These are phyloP conservation scores for Antennarius striatus DNA, from an alignment of 2,113 vertebrate genomes.

Conservation along the genomic window DNA sequence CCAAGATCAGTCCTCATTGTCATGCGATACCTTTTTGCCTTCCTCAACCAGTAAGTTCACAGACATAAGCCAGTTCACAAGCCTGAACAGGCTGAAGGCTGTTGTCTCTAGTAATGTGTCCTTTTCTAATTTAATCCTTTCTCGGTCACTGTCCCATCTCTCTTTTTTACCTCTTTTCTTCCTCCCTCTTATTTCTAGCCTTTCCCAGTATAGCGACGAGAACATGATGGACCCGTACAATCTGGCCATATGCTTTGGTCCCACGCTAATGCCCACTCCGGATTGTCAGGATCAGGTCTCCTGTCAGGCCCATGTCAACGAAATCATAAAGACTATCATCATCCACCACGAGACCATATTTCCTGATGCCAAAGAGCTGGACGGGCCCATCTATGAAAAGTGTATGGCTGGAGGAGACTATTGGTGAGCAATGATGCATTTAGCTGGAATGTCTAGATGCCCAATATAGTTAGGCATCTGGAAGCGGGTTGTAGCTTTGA, in stretches of 20 bases:
- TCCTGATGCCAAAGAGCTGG: conserved; percentile 94
- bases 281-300: conserved; percentile 97
- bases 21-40: conserved; percentile 98
- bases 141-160: neutral
- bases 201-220: conserved; percentile 98
- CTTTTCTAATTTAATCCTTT: neutral
- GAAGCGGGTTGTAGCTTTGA: conserved; percentile 12
- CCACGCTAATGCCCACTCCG: conserved; percentile 96
- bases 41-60: conserved; percentile 96
- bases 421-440: conserved; percentile 82
- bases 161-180: neutral
- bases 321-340: conserved; percentile 98
- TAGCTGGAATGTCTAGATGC: neutral
- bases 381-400: conserved; percentile 96
- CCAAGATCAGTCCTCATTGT: conserved; percentile 94
- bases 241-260: conserved; percentile 97
- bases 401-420: conserved; percentile 98
- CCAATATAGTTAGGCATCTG: conserved; percentile 25
- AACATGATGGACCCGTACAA: conserved; percentile 99
- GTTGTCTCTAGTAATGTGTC: neutral
- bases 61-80: neutral
- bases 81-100: neutral
- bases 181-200: conserved; percentile 70
- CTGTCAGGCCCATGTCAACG: conserved; percentile 97
- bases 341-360: conserved; percentile 98